Evolutionary conservation across 2,113 vertebrate genomes (phyloP).

Genomic region (Acrocephalus kingi): DNA sequence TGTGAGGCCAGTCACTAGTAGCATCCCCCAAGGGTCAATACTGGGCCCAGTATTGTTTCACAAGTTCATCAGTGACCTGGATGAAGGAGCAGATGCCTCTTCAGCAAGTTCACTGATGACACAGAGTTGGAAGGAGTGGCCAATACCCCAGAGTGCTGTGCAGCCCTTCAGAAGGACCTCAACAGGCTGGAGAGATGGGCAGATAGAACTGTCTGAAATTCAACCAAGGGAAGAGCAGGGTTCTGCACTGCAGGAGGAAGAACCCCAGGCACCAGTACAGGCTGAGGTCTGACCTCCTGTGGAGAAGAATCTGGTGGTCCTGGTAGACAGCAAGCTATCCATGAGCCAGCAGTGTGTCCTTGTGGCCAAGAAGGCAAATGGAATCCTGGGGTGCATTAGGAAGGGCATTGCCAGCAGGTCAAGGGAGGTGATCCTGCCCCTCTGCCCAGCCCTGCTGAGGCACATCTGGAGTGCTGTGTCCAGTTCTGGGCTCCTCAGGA

Average conservation of each 20-base stretch:
- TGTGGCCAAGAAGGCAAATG: not conserved
- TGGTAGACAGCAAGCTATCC: not conserved
- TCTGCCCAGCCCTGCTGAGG: not conserved
- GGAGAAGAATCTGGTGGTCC: not conserved
- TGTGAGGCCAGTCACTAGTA: not conserved
- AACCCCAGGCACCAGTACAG: fast-evolving
- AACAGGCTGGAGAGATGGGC: not conserved
- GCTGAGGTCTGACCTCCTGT: not conserved
- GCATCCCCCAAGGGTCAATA: not conserved
- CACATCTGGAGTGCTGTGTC: not conserved
- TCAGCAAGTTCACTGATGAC: not conserved
- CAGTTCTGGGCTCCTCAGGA: not conserved
- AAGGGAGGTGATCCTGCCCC: not conserved
- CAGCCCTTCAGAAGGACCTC: not conserved
- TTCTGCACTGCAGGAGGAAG: fast-evolving
- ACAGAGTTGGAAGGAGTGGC: not conserved
- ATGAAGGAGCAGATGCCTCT: not conserved
- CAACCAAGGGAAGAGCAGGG: fast-evolving
- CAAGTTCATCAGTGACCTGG: not conserved
- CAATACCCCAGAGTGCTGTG: not conserved
- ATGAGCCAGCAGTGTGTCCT: not conserved
- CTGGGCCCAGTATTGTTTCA: not conserved
- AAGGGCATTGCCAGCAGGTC: not conserved
- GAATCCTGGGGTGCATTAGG: too few relatives aligned
- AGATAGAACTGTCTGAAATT: not conserved